These are phyloP conservation scores for Mythimna vitellina DNA, from an alignment of 2,888 invertebrate genomes.

Conservation along the genomic window DNA sequence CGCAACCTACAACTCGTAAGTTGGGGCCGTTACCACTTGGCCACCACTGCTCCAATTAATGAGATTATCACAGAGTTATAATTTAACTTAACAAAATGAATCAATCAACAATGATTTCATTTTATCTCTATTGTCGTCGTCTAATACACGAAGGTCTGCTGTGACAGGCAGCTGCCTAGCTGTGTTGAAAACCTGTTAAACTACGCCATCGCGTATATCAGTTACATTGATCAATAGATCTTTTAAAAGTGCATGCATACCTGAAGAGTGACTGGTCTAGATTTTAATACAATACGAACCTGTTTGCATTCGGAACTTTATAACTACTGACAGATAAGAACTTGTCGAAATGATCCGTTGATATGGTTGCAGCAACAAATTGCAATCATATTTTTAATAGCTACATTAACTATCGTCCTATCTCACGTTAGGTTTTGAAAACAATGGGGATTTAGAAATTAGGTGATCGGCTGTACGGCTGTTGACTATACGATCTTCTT, in stretches of 20 bases:
- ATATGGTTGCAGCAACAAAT: not conserved
- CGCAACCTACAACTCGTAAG: too few species aligned
- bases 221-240: slow-evolving; percentile 34
- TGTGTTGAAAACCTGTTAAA: slow-evolving; percentile 16
- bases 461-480: too few species aligned
- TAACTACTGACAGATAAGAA: slow-evolving; percentile 15
- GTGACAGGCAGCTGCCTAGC: not conserved
- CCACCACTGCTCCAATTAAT: too few species aligned
- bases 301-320: slow-evolving; percentile 32
- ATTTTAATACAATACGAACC: slow-evolving; percentile 43
- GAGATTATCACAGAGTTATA: too few species aligned
- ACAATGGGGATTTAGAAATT: too few species aligned
- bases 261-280: slow-evolving; percentile 38
- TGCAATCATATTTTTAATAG: not conserved
- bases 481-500: too few species aligned
- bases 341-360: slow-evolving; percentile 5
- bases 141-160: not conserved
- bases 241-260: slow-evolving; percentile 42
- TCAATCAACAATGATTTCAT: not conserved
- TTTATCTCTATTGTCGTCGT: not conserved
- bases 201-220: not conserved
- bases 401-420: not conserved
- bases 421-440: too few species aligned
- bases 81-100: too few species aligned
- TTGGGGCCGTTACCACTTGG: too few species aligned